A percentile compares a stretch with the other conserved stretches of the same genome.
phyloP scores from a whole-genome alignment of 1,140 invertebrate species.

The Charaxes varanes region DNA sequence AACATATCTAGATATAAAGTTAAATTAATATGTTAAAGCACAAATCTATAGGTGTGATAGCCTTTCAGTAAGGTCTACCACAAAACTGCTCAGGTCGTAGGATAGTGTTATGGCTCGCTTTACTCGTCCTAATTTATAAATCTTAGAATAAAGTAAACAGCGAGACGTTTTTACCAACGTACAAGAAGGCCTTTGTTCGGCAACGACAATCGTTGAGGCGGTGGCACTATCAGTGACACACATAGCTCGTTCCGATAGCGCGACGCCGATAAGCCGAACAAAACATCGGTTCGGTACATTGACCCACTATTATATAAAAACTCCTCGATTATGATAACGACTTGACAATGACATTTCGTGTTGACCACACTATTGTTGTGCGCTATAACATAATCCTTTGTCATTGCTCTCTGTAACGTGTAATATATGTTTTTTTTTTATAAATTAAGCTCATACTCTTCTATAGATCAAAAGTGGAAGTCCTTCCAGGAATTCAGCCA shows the following conservation, averaged over 20 bases:
- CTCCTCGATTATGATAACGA: conserved; percentile 61
- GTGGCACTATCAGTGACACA: conserved; percentile 61
- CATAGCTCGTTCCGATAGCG: conserved; percentile 56
- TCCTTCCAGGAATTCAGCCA: not conserved
- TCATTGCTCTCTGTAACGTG: conserved; percentile 2
- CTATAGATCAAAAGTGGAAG: not conserved
- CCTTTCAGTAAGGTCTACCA: too few species aligned
- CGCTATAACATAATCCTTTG: conserved; percentile 15
- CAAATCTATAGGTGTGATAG: too few species aligned
- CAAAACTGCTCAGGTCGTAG: too few species aligned
- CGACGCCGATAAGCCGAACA: conserved; percentile 57
- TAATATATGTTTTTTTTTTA: not conserved
- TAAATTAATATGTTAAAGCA: too few species aligned
- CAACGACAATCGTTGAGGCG: conserved; percentile 23
- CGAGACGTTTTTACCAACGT: conserved; percentile 10
- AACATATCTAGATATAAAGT: too few species aligned
- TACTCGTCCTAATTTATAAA: too few species aligned
- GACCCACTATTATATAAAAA: conserved; percentile 73
- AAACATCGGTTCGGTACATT: conserved; percentile 67
- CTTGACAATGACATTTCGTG: conserved; percentile 66
- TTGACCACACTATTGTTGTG: conserved; percentile 24
- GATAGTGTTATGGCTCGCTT: too few species aligned
- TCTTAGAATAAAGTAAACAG: conserved; percentile 1
- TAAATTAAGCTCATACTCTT: not conserved
- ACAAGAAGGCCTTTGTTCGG: conserved; percentile 28